Percentiles rank a stretch among this genome's conserved stretches.
Evolutionary conservation across 2,113 vertebrate genomes (phyloP).

Genomic region (Mormoops blainvillei): DNA sequence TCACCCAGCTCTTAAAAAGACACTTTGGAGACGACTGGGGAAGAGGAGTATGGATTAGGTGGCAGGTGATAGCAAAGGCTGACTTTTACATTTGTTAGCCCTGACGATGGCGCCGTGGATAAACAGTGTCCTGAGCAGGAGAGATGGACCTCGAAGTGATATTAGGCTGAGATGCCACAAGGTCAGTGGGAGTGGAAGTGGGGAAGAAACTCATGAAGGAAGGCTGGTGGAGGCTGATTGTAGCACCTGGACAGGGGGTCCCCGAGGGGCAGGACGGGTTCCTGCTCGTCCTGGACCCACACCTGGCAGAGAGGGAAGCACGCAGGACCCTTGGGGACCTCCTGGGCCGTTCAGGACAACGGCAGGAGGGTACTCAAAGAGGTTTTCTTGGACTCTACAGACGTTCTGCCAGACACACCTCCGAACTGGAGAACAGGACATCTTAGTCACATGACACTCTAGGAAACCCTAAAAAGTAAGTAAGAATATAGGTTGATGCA

Average conservation of each 20-base stretch:
- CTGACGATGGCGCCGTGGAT: rapidly evolving
- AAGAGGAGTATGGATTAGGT: too few species aligned
- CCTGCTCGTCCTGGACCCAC: neutral
- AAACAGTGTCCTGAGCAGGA: neutral
- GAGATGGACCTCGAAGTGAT: rapidly evolving
- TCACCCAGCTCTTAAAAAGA: neutral
- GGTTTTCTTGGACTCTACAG: neutral
- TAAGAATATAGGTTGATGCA: neutral
- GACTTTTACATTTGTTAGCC: neutral
- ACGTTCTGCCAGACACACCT: neutral
- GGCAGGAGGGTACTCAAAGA: neutral
- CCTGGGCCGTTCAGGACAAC: neutral
- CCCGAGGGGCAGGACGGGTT: rapidly evolving
- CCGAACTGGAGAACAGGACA: neutral
- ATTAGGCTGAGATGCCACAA: neutral
- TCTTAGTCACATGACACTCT: neutral
- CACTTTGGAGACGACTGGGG: neutral
- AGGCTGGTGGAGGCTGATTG: neutral
- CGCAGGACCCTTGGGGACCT: neutral
- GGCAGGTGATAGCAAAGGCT: neutral
- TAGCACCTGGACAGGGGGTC: neutral
- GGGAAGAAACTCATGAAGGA: neutral
- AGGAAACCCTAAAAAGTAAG: neutral
- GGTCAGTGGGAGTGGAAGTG: too few species aligned
- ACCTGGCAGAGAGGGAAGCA: neutral